These are phyloP conservation scores for Epinephelus coioides DNA, from an alignment of 2,797 vertebrate genomes.

Conservation along the genomic window DNA sequence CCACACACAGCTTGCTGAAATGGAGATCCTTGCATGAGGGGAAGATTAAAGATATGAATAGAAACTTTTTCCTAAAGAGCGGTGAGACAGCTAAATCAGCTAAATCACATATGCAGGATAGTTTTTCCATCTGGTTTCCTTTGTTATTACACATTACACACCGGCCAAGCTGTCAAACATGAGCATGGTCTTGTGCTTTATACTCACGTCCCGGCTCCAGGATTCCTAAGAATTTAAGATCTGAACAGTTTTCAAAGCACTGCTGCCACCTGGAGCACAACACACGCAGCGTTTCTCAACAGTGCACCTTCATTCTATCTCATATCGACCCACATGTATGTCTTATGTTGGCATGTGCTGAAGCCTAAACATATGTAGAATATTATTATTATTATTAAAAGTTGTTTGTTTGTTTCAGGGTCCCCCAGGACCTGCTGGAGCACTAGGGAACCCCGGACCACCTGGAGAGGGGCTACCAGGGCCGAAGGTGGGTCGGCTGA, in stretches of 20 bases:
- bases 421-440: constrained; percentile 81
- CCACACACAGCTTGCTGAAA: neutral
- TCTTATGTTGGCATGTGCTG: neutral
- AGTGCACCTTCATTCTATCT: neutral
- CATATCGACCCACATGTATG: no score
- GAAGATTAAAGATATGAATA: neutral
- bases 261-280: constrained; percentile 36
- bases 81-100: neutral
- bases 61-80: neutral
- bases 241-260: neutral
- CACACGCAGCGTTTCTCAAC: neutral
- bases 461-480: constrained; percentile 89
- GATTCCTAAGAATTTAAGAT: neutral
- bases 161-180: neutral
- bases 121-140: neutral
- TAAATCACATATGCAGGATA: neutral
- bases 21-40: neutral
- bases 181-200: neutral
- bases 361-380: neutral
- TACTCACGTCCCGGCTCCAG: neutral
- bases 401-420: constrained; percentile 80
- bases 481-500: constrained; percentile 84
- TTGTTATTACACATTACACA: neutral
- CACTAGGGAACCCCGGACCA: constrained; percentile 85
- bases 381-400: neutral